A percentile compares a stretch with the other conserved stretches of the same genome.
Evolutionary conservation across 2,113 vertebrate genomes (phyloP).

Genomic region (Campylomormyrus tamandua): DNA sequence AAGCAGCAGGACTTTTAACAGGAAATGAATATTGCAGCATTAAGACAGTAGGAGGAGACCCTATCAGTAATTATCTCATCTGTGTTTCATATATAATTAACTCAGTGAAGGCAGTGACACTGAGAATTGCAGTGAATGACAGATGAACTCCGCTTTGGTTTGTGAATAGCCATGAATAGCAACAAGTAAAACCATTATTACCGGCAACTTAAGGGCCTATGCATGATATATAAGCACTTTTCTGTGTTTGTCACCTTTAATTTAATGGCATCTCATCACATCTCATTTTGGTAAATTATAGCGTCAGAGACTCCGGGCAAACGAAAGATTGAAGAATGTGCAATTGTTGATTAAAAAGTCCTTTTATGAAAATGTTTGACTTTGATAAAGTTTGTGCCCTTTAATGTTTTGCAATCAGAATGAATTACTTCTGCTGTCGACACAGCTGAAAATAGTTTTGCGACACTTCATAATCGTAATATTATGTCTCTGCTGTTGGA

Average conservation of each 20-base stretch:
- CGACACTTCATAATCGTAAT: neutral
- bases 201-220: neutral
- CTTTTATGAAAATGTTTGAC: neutral
- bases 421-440: neutral
- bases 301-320: neutral
- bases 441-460: neutral
- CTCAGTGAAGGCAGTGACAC: conserved; percentile 49
- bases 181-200: neutral
- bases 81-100: conserved; percentile 60
- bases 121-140: conserved; percentile 34
- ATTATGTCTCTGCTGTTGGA: neutral
- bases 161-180: neutral
- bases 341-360: neutral
- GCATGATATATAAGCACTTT: neutral
- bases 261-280: neutral
- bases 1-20: neutral
- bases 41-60: conserved; percentile 31
- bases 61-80: conserved; percentile 50
- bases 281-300: neutral
- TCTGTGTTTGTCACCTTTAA: neutral
- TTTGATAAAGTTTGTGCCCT: conserved; percentile 12
- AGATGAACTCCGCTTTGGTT: conserved; percentile 28
- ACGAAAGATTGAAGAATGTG: neutral
- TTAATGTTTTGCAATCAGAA: neutral
- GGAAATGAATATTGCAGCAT: neutral